Base-by-base conservation (phyloP, 2,797 vertebrate genomes). In the Acipenser oxyrinchus region DNA sequence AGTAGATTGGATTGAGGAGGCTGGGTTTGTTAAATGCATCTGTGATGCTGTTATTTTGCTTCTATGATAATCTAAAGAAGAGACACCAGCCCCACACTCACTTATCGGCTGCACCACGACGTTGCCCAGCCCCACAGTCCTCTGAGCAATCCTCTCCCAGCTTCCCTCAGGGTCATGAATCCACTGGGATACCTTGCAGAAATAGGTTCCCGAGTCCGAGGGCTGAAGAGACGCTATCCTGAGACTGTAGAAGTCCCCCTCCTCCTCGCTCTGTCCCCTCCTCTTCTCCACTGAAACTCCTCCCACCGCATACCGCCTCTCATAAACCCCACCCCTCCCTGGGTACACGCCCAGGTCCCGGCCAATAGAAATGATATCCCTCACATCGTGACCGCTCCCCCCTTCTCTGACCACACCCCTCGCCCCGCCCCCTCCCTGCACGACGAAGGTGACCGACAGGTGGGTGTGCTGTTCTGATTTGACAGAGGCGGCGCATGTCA, bases 161-260 rank as follows among this genome's bases (percentile, higher is more conserved):
- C 78, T 75, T 10, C 89, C 84, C 11, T 90, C 87, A 0, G 89
- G 92, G 65, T 96, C 94, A 74, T 82, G 88, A 62, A 95, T 92
- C 94, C 94, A 95, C 74, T 95, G 92, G 0, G 84, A 79, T 0
- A 88, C 91, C 1, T 92, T 91, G 1, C 94, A 95, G 80, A 91
- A 91, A 72, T 93, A 96, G 1, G 85, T 82, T 23, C 93, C 93
- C 0, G 81, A 73, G 18, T 96, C 94, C 0, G 81, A 86, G 0
- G 90, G 85, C 62, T 79, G 84, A 68, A 90, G 72, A 0, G 81
- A 77, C 4, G 73, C 84, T 62, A 95, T 80, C 67, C 77, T 90
- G 88, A 95, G 87, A 73, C 88, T 79, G 59, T 91, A 95, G 57
- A 81, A 73, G 37, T 83, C 88, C 8, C 73, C 51, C 0, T 85